Evolutionary conservation across 2,797 vertebrate genomes (phyloP), one percentile per base, ranked within the genome.

Genomic region (Sus cebifrons): DNA sequence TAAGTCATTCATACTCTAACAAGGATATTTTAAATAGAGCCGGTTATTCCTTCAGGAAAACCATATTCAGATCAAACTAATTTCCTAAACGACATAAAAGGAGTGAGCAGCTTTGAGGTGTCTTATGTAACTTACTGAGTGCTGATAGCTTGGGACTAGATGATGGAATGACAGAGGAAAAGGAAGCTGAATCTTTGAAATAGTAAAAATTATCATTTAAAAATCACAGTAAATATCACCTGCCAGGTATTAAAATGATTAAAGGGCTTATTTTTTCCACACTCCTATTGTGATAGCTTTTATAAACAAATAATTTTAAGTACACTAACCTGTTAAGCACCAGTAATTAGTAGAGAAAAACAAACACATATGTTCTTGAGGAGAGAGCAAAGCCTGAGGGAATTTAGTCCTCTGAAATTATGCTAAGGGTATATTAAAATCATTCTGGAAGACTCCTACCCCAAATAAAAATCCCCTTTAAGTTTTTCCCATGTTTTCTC

Each of bases 281-380:
- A 96, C 77, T 95, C 21, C 77, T 96, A 95, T 96, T 97, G 96
- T 97, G 89, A 96, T 91, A 91, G 95, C 77, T 83, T 97, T 97
- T 94, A 94, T 96, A 97, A 98, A 97, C 94, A 98, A 97, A 97
- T 97, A 97, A 94, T 94, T 97, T 97, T 94, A 97, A 95, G 77
- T 91, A 95, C 68, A 90, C 91, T 95, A 97, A 97, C 94, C 93
- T 97, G 79, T 95, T 97, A 97, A 96, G 81, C 91, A 97, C 91
- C 74, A 96, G 91, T 96, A 97, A 98, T 97, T 98, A 98, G 92
- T 88, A 92, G 95, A 96, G 93, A 88, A 97, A 98, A 97, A 97
- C 95, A 98, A 98, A 97, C 94, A 97, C 91, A 97, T 97, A 96
- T 83, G 96, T 92, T 97, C 95, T 97, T 96, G 60, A 97, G 97